A percentile compares a stretch with the other conserved stretches of the same genome.
Evolutionary conservation across 2,888 invertebrate genomes (phyloP).

Genomic region (Hermaeophaga mercurialis): DNA sequence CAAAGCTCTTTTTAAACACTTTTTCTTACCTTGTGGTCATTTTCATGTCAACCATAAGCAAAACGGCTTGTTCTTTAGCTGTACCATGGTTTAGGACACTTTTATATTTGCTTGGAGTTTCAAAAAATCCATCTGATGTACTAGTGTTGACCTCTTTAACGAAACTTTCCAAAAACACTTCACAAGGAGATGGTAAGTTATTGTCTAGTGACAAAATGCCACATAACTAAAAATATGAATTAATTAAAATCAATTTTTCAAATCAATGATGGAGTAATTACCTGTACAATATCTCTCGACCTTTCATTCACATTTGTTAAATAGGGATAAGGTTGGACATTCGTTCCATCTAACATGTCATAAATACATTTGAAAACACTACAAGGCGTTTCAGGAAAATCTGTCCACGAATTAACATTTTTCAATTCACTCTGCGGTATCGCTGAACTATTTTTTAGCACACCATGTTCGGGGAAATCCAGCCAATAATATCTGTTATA

Average conservation of each 20-base stretch:
- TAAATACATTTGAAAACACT: slow-evolving; percentile 75
- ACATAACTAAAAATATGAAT: slow-evolving; percentile 42
- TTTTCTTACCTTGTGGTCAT: slow-evolving; percentile 63
- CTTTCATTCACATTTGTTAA: slow-evolving; percentile 74
- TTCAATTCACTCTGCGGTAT: slow-evolving; percentile 61
- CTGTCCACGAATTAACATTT: slow-evolving; percentile 65
- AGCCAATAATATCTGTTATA: slow-evolving; percentile 84
- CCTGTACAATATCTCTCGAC: slow-evolving; percentile 76
- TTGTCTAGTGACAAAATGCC: slow-evolving; percentile 41
- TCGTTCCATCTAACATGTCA: slow-evolving; percentile 64
- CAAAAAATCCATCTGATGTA: slow-evolving; percentile 6
- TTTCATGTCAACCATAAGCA: slow-evolving; percentile 62
- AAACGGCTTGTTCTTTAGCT: slow-evolving; percentile 58
- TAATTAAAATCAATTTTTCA: not conserved
- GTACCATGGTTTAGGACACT: slow-evolving; percentile 32
- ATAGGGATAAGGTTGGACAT: slow-evolving; percentile 70
- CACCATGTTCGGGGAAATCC: slow-evolving; percentile 70
- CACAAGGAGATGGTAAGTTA: slow-evolving; percentile 8
- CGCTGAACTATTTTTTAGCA: slow-evolving; percentile 10
- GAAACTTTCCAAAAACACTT: slow-evolving; percentile 42
- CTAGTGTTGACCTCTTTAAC: slow-evolving; percentile 35
- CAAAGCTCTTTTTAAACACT: not conserved
- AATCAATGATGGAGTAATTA: too few species aligned
- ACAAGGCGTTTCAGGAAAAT: slow-evolving; percentile 68
- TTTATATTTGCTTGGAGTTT: slow-evolving; percentile 21